Conservation (phyloP, 2,113 vertebrate genomes). For the Bos indicus region DNA sequence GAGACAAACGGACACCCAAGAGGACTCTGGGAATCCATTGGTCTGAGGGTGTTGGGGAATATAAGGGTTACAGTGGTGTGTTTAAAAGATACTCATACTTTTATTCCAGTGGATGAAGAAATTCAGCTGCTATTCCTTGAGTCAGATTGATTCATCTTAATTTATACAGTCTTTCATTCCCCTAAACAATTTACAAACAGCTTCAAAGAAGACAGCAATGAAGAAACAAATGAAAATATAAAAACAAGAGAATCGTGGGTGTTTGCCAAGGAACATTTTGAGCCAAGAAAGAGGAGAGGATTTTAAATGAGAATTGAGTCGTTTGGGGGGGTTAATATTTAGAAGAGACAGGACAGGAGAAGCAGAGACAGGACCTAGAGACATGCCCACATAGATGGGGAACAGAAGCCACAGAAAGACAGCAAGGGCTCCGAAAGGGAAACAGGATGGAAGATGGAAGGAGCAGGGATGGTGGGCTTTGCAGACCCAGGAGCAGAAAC, state of each 20-base stretch:
- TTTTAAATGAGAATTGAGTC: conserved; percentile 48
- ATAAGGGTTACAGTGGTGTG: conserved; percentile 4
- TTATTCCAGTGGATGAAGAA: background rate
- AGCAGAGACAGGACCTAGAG: background rate
- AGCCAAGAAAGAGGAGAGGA: conserved; percentile 61
- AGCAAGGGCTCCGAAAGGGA: background rate
- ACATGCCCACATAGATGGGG: background rate
- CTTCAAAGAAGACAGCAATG: conserved; percentile 54
- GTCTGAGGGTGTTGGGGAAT: background rate
- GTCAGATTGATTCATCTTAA: conserved; percentile 50
- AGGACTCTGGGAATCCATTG: background rate
- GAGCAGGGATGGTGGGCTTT: fast-evolving
- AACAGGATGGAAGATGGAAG: background rate
- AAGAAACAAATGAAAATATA: conserved; percentile 59
- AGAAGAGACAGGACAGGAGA: conserved; percentile 15
- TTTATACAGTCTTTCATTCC: conserved; percentile 44
- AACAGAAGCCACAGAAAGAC: background rate
- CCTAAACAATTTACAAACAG: conserved; percentile 38
- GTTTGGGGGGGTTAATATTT: conserved; percentile 39
- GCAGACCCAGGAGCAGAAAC: background rate
- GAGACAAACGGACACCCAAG: background rate
- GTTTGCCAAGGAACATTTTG: conserved; percentile 62
- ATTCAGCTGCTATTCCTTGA: background rate
- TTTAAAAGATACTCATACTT: background rate
- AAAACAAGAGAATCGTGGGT: conserved; percentile 51